Evolutionary conservation across 2,888 invertebrate species (phyloP).

Genomic region (Troides oblongomaculatus): DNA sequence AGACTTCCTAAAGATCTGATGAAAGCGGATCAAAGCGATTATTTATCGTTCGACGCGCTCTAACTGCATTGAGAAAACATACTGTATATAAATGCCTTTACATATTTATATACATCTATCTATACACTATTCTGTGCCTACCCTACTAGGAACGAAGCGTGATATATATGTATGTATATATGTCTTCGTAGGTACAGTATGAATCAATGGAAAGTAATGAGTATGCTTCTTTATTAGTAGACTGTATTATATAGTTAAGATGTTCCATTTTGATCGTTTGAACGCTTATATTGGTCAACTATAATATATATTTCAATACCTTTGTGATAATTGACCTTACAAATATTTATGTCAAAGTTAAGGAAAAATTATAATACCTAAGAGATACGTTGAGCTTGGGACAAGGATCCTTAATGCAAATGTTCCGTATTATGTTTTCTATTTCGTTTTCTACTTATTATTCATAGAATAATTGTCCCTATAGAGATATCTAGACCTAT

Average conservation of each 20-base stretch:
- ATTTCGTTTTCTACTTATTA: slow-evolving; percentile 26
- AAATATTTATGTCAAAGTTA: neutral
- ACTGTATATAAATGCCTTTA: neutral
- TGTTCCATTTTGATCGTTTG: too few species aligned
- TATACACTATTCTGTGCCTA: too few species aligned
- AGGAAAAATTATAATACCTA: slow-evolving; percentile 5
- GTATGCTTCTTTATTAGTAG: slow-evolving; percentile 7
- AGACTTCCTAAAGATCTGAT: too few species aligned
- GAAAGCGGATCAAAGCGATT: too few species aligned
- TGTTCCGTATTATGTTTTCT: slow-evolving; percentile 15
- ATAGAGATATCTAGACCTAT: slow-evolving; percentile 3
- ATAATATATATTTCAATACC: too few species aligned
- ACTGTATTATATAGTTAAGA: neutral
- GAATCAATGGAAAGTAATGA: slow-evolving; percentile 13
- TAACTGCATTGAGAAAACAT: neutral
- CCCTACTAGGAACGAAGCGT: too few species aligned
- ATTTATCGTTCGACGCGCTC: neutral
- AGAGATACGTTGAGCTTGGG: neutral
- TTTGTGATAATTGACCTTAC: too few species aligned
- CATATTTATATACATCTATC: neutral
- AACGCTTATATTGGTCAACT: too few species aligned
- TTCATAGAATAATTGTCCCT: slow-evolving; percentile 27
- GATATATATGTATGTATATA: too few species aligned
- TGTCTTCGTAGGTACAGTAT: neutral
- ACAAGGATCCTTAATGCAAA: slow-evolving; percentile 13